A percentile compares a stretch with the other conserved stretches of the same genome.
Conservation (phyloP, 2,888 invertebrate species). For the Xestia rhomboidea region DNA sequence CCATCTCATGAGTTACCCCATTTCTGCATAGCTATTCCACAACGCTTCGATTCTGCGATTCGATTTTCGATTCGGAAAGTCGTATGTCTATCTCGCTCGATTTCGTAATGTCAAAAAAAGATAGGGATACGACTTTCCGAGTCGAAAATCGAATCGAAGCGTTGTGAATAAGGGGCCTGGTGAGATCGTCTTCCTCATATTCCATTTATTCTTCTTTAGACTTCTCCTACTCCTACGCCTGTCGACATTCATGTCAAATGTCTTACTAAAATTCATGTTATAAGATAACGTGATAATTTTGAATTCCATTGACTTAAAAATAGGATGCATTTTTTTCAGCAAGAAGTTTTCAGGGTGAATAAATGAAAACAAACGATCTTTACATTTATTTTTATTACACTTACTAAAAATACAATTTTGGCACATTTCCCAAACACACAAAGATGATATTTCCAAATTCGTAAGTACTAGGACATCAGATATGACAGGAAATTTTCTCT, state of each 20-base stretch:
- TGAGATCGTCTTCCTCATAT: not conserved
- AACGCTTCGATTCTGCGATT: too few relatives aligned
- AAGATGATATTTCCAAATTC: conserved; percentile 2
- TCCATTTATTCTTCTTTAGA: not conserved
- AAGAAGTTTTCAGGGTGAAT: not conserved
- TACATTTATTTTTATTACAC: not conserved
- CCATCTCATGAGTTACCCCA: not conserved
- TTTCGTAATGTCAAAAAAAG: too few relatives aligned
- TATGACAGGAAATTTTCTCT: not conserved
- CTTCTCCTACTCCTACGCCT: too few relatives aligned
- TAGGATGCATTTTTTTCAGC: not conserved
- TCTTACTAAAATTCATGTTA: not conserved
- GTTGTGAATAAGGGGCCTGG: too few relatives aligned
- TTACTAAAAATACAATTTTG: conserved; percentile 9
- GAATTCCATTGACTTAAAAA: not conserved
- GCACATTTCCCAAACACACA: conserved; percentile 8
- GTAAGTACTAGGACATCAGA: not conserved
- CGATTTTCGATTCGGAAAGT: too few relatives aligned
- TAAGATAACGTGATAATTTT: not conserved
- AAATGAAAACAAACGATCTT: not conserved
- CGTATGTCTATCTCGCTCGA: too few relatives aligned
- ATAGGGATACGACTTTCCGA: too few relatives aligned
- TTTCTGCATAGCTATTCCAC: too few relatives aligned
- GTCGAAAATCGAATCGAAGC: too few relatives aligned
- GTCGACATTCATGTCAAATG: too few relatives aligned